These are phyloP conservation scores for Chymomyza fuscimana DNA, from an alignment of 2,888 invertebrate species.

Conservation along the genomic window DNA sequence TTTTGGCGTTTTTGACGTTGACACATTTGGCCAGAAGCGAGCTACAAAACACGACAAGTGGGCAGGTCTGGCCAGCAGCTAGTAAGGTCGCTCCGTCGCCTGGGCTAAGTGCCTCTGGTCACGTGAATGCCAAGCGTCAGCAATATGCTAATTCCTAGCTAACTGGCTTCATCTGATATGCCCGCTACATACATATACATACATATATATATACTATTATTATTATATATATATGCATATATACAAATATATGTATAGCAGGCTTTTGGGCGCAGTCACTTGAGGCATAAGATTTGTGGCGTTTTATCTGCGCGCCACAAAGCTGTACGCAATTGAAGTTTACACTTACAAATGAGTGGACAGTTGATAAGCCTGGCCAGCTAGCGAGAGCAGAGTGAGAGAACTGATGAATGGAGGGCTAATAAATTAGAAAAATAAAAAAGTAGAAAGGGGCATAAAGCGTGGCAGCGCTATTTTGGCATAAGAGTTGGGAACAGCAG, in stretches of 20 bases:
- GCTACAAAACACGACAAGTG: slow-evolving; percentile 10
- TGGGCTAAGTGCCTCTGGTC: slow-evolving; percentile 64
- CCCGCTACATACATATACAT: neutral
- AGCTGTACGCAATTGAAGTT: slow-evolving; percentile 63
- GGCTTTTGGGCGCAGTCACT: slow-evolving; percentile 1
- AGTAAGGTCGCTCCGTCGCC: slow-evolving; percentile 8
- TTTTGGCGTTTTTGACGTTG: slow-evolving; percentile 37
- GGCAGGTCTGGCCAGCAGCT: slow-evolving; percentile 1
- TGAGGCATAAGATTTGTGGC: slow-evolving; percentile 37
- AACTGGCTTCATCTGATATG: slow-evolving; percentile 7
- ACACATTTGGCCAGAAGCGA: slow-evolving; percentile 46
- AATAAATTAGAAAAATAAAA: neutral
- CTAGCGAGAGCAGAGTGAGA: slow-evolving; percentile 8
- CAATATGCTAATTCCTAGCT: slow-evolving; percentile 62
- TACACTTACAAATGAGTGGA: slow-evolving; percentile 40
- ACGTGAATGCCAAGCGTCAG: slow-evolving; percentile 41
- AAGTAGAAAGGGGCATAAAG: neutral
- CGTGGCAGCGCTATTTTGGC: neutral
- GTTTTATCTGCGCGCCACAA: slow-evolving; percentile 43
- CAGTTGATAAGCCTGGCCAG: neutral
- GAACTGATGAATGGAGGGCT: neutral
- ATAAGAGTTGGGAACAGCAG: no score
- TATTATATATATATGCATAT: neutral
- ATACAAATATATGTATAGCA: neutral
- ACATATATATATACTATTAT: slow-evolving; percentile 4